These are phyloP conservation scores for Furcula furcula DNA, from an alignment of 2,888 invertebrate genomes.

Conservation along the genomic window DNA sequence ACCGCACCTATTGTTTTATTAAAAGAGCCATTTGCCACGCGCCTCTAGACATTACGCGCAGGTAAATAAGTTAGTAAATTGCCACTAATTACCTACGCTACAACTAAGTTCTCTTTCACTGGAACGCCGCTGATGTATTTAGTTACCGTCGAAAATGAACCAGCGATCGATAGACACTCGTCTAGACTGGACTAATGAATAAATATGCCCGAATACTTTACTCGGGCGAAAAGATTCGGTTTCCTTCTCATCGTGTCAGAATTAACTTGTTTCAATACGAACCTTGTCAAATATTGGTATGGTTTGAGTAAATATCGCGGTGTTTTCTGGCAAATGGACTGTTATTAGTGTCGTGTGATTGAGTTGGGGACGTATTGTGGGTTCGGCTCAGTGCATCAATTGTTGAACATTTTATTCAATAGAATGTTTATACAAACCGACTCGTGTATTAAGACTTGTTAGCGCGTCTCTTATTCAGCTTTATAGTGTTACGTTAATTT, in stretches of 20 bases:
- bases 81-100: constrained; percentile 59
- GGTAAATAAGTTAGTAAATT: constrained; percentile 64
- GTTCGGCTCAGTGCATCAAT: constrained; percentile 27
- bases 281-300: constrained; percentile 18
- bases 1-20: constrained; percentile 55
- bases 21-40: constrained; percentile 55
- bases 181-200: constrained; percentile 56
- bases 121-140: constrained; percentile 43
- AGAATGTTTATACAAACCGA: constrained; percentile 57
- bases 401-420: constrained; percentile 36
- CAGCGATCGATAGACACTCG: constrained; percentile 40
- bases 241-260: constrained; percentile 26
- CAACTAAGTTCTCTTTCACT: constrained; percentile 53
- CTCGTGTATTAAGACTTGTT: constrained; percentile 57
- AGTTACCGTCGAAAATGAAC: constrained; percentile 36
- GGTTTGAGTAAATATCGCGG: constrained; percentile 9
- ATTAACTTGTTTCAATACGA: constrained; percentile 26
- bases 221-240: constrained; percentile 38
- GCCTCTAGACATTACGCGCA: constrained; percentile 61
- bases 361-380: constrained; percentile 23
- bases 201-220: constrained; percentile 41
- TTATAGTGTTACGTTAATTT: constrained; percentile 28
- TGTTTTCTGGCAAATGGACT: constrained; percentile 20
- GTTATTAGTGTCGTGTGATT: constrained; percentile 28
- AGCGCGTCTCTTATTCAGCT: constrained; percentile 26